These are phyloP conservation scores for Maniola hyperantus DNA, from an alignment of 2,888 invertebrate species.

Conservation along the genomic window DNA sequence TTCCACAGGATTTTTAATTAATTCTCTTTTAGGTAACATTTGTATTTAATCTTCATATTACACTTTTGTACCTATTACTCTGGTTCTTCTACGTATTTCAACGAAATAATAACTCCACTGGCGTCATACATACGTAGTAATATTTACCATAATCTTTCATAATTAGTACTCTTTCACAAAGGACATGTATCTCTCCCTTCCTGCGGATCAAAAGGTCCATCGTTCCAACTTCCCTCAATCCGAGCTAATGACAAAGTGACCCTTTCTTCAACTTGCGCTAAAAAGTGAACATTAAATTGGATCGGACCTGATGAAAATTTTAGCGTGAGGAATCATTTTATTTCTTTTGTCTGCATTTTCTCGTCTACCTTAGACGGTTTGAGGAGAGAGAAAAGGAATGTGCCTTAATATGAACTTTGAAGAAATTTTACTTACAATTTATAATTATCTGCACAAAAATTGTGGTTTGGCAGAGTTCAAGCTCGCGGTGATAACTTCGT, in stretches of 20 bases:
- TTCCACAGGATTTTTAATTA: too few relatives aligned
- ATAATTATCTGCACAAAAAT: too few relatives aligned
- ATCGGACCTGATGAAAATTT: constrained; percentile 22
- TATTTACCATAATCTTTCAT: constrained; percentile 7
- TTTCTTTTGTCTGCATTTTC: background rate
- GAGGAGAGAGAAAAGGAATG: background rate
- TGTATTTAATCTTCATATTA: too few relatives aligned
- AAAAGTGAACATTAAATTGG: constrained; percentile 27
- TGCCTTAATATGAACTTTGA: background rate
- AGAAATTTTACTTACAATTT: background rate
- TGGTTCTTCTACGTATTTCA: too few relatives aligned
- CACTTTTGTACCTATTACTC: too few relatives aligned
- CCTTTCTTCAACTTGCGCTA: constrained; percentile 19
- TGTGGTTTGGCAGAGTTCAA: too few relatives aligned
- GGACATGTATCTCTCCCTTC: background rate
- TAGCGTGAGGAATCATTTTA: background rate
- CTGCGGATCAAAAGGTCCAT: constrained; percentile 21
- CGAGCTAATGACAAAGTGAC: constrained; percentile 31
- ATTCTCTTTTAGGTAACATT: too few relatives aligned
- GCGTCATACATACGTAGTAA: background rate
- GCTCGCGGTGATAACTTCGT: too few relatives aligned
- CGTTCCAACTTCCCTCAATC: constrained; percentile 27
- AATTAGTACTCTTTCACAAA: background rate
- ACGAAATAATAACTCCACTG: too few relatives aligned
- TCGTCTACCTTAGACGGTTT: background rate